Evolutionary conservation across 2,888 invertebrate species (phyloP).

Genomic region (Anaspis maculata): DNA sequence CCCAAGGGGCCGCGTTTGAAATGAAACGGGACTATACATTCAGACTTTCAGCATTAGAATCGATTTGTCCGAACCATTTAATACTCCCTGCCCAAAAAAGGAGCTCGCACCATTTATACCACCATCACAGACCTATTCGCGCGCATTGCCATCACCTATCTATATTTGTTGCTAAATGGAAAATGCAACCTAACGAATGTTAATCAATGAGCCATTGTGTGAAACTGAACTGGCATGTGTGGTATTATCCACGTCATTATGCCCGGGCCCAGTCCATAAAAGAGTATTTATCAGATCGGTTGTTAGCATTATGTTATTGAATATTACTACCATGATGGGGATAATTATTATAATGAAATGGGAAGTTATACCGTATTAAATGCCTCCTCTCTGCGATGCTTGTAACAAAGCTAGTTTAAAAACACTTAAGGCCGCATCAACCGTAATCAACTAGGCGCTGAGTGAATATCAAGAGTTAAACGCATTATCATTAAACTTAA

Average conservation of each 20-base stretch:
- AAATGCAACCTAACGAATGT: too few species aligned
- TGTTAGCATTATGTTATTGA: constrained; percentile 24
- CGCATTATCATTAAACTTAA: too few species aligned
- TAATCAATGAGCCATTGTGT: too few species aligned
- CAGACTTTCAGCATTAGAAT: too few species aligned
- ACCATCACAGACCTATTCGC: background rate
- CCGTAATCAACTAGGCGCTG: constrained; percentile 18
- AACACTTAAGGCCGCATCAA: constrained; percentile 23
- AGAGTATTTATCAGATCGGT: constrained; percentile 23
- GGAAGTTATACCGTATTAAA: constrained; percentile 13
- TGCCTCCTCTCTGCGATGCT: too few species aligned
- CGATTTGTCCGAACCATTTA: too few species aligned
- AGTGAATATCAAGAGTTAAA: constrained; percentile 13
- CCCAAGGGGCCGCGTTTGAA: too few species aligned
- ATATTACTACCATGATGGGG: constrained; percentile 22
- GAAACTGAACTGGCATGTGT: too few species aligned
- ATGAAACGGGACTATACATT: too few species aligned
- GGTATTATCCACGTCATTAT: too few species aligned
- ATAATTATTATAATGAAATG: constrained; percentile 25
- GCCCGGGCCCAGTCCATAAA: constrained; percentile 12
- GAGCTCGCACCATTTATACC: background rate
- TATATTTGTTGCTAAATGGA: too few species aligned
- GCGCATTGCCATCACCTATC: too few species aligned
- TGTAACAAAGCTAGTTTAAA: constrained; percentile 18
- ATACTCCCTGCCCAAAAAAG: background rate